phyloP scores from a whole-genome alignment of 2,888 invertebrate genomes.

The Prosopocoilus inquinatus region DNA sequence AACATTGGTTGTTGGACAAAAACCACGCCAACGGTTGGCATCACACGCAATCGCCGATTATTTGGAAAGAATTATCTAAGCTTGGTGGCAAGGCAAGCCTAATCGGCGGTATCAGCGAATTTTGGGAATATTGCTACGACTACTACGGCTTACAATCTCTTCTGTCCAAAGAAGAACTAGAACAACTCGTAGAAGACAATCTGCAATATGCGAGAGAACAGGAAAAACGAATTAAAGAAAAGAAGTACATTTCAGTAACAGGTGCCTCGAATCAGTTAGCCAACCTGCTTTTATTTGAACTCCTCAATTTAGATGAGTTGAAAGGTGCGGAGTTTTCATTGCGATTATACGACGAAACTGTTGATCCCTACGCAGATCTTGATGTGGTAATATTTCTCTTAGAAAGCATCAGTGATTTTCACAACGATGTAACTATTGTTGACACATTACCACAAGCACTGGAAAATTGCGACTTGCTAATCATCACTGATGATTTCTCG shows the following conservation, averaged over 20 bases:
- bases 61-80: slow-evolving; percentile 62
- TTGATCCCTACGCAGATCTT: slow-evolving; percentile 13
- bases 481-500: slow-evolving; percentile 53
- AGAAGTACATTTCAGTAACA: slow-evolving; percentile 34
- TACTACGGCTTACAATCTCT: slow-evolving; percentile 54
- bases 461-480: slow-evolving; percentile 53
- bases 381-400: slow-evolving; percentile 3
- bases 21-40: slow-evolving; percentile 59
- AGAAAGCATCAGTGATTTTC: background rate
- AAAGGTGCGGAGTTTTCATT: slow-evolving; percentile 34
- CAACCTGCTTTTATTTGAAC: slow-evolving; percentile 35
- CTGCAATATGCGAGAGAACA: slow-evolving; percentile 21
- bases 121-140: slow-evolving; percentile 61
- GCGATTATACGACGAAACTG: slow-evolving; percentile 37
- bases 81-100: slow-evolving; percentile 57
- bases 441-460: slow-evolving; percentile 53
- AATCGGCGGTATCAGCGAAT: slow-evolving; percentile 60
- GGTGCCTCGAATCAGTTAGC: slow-evolving; percentile 31
- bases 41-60: slow-evolving; percentile 55
- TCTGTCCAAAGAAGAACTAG: slow-evolving; percentile 39
- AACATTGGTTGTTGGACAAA: slow-evolving; percentile 54
- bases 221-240: background rate
- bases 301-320: slow-evolving; percentile 34
- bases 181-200: slow-evolving; percentile 36
- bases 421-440: slow-evolving; percentile 30